These are phyloP conservation scores for Heteractis magnifica DNA, from an alignment of 92 coral and sea anemone genomes.

Conservation along the genomic window DNA sequence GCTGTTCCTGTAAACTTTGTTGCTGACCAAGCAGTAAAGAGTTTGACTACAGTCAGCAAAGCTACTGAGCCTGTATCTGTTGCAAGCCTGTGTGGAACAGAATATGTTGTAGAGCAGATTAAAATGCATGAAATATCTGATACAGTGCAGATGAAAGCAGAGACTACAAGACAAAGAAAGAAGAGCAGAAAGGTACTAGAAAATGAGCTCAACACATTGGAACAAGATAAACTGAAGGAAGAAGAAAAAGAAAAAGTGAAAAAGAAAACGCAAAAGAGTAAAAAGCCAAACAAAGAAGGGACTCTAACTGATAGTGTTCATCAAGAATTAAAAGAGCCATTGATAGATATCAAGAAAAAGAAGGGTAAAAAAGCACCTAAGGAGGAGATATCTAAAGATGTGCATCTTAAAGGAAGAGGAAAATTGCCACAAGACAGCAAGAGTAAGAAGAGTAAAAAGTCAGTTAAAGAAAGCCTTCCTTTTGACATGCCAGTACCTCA, in stretches of 20 bases:
- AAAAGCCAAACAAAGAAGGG: not conserved
- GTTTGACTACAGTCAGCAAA: conserved; percentile 34
- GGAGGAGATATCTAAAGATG: not conserved
- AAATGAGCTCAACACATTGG: conserved; percentile 7
- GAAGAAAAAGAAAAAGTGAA: conserved; percentile 7
- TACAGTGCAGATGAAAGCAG: not conserved
- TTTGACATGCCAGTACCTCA: not conserved
- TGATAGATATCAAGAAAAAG: conserved; percentile 8
- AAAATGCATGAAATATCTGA: not conserved
- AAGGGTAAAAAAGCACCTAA: conserved; percentile 11
- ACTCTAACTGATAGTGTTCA: not conserved
- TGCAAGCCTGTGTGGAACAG: conserved; percentile 12
- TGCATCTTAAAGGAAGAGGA: not conserved
- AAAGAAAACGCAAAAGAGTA: conserved; percentile 14
- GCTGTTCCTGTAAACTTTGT: conserved; percentile 58
- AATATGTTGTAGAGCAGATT: not conserved
- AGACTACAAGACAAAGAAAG: conserved; percentile 35
- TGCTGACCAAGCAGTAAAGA: conserved; percentile 53
- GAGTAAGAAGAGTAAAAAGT: conserved; percentile 17
- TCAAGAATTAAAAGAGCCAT: conserved; percentile 5
- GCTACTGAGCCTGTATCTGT: conserved; percentile 29
- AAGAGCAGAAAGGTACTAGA: conserved; percentile 33
- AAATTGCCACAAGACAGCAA: conserved; percentile 6
- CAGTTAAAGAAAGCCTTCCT: not conserved
- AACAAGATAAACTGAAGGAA: conserved; percentile 40